Conservation (phyloP, 1,140 invertebrate species). For the Zaprionus nigranus region DNA sequence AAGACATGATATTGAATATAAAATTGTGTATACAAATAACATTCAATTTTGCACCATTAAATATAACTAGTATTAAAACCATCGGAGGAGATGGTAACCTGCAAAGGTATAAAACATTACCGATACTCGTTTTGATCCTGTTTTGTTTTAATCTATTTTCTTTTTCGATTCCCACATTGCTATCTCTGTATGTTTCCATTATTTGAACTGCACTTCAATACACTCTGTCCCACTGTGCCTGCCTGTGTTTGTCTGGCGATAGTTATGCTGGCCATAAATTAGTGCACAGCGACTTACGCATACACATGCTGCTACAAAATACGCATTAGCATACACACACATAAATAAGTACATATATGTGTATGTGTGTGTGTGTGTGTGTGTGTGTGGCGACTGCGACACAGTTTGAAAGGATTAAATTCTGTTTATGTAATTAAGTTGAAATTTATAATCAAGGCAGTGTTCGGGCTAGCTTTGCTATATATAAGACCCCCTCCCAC, state of each 20-base stretch:
- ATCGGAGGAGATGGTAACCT: too few relatives aligned
- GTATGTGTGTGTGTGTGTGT: constrained; percentile 17
- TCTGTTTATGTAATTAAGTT: constrained; percentile 83
- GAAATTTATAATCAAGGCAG: constrained; percentile 82
- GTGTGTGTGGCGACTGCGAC: constrained; percentile 56
- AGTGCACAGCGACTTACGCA: constrained; percentile 42
- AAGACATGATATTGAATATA: too few relatives aligned
- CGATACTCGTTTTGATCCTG: too few relatives aligned
- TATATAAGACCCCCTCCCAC: neutral
- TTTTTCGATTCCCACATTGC: neutral
- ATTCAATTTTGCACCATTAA: too few relatives aligned
- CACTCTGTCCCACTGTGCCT: constrained; percentile 46
- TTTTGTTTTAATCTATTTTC: neutral
- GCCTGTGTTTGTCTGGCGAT: constrained; percentile 54
- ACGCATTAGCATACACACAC: constrained; percentile 47
- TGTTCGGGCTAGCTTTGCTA: constrained; percentile 33
- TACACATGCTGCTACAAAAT: constrained; percentile 30
- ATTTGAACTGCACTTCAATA: neutral
- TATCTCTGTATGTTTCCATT: too few relatives aligned
- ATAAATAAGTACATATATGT: constrained; percentile 3
- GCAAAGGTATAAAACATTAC: too few relatives aligned
- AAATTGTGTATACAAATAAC: too few relatives aligned
- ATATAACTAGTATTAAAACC: too few relatives aligned
- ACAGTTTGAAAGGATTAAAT: constrained; percentile 80
- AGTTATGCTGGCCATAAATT: constrained; percentile 79